Conservation (phyloP, 2,888 invertebrate genomes). For the Dicranocentrus wangi region DNA sequence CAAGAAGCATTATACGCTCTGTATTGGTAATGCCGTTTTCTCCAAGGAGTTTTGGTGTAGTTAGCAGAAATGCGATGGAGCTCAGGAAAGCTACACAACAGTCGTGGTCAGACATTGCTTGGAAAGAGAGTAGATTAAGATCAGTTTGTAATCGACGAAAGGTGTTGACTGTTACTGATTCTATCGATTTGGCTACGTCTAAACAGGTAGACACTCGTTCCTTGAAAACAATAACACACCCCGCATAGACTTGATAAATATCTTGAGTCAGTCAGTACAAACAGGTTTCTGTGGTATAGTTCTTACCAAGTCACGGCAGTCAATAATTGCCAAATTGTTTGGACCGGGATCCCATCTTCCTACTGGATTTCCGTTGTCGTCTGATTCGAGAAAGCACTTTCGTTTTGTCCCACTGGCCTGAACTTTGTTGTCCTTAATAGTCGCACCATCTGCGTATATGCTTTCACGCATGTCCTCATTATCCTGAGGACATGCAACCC, state of each 20-base stretch:
- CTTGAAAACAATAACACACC: too few species aligned
- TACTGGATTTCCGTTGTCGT: neutral
- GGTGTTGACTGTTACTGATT: neutral
- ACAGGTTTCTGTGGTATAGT: too few species aligned
- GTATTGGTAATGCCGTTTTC: slow-evolving; percentile 27
- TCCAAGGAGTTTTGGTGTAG: slow-evolving; percentile 45
- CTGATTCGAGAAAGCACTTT: slow-evolving; percentile 26
- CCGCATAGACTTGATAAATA: too few species aligned
- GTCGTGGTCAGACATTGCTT: slow-evolving; percentile 48
- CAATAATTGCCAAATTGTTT: neutral
- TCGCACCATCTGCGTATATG: neutral
- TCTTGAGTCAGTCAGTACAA: too few species aligned
- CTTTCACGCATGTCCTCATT: slow-evolving; percentile 42
- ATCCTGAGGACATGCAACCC: slow-evolving; percentile 53
- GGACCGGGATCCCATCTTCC: slow-evolving; percentile 23
- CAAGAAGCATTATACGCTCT: neutral
- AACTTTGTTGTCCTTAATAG: neutral
- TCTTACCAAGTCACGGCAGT: neutral
- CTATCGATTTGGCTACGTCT: neutral
- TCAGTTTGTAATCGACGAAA: neutral
- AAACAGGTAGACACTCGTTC: too few species aligned
- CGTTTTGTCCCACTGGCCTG: slow-evolving; percentile 53
- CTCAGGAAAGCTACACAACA: slow-evolving; percentile 60
- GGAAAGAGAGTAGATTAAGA: too few species aligned
- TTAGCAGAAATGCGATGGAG: slow-evolving; percentile 49